phyloP scores from a whole-genome alignment of 2,113 vertebrate genomes.

The Prietella phreatophila region DNA sequence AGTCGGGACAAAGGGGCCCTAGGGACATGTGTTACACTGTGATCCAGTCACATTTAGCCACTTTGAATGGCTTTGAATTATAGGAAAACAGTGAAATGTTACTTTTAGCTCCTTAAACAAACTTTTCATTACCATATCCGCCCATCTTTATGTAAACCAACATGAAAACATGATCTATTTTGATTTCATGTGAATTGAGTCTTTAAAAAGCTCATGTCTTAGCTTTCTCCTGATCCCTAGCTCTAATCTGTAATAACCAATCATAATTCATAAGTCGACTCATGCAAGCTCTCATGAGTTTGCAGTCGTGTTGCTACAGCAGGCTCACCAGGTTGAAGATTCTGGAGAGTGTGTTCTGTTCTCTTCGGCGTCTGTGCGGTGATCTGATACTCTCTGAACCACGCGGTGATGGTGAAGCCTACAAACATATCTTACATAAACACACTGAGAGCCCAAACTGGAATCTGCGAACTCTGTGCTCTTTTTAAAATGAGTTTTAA shows the following conservation, averaged over 20 bases:
- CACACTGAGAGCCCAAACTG: conserved; percentile 26
- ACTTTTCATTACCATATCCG: background rate
- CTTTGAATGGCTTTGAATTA: background rate
- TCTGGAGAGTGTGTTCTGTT: conserved; percentile 75
- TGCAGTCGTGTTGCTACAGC: conserved; percentile 10
- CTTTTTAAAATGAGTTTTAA: no score
- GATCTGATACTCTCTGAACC: conserved; percentile 70
- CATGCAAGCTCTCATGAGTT: background rate
- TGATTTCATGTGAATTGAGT: background rate
- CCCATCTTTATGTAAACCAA: background rate
- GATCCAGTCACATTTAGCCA: background rate
- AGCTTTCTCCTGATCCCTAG: background rate
- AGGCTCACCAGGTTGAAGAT: conserved; percentile 77
- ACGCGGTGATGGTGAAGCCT: conserved; percentile 66
- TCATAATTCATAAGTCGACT: background rate
- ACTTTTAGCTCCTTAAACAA: background rate
- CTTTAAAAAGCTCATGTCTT: background rate
- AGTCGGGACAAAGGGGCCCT: background rate
- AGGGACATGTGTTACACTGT: background rate
- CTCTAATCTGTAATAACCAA: background rate
- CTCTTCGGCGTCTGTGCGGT: conserved; percentile 70
- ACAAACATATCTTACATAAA: conserved; percentile 63
- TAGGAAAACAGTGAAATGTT: background rate
- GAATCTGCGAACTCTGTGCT: background rate
- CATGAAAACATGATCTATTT: background rate